Evolutionary conservation across 2,113 vertebrate species (phyloP).

Genomic region (Nothocercus julius): DNA sequence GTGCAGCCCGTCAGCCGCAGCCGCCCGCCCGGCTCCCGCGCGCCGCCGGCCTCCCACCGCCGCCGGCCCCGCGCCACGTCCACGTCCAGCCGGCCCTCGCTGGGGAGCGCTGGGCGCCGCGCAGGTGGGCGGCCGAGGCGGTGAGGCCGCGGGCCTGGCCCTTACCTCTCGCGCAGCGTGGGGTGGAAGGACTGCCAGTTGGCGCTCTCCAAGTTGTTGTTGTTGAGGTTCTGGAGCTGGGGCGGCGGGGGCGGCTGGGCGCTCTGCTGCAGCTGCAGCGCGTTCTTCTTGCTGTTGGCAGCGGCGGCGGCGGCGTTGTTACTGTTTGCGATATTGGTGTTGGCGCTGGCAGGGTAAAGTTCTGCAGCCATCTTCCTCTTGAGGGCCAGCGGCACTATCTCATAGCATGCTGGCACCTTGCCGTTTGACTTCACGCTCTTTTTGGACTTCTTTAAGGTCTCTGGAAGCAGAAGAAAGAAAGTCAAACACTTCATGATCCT

Average conservation of each 20-base stretch:
- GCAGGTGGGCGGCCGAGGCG: not conserved
- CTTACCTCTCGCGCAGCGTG: conserved; percentile 93
- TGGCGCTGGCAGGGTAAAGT: conserved; percentile 83
- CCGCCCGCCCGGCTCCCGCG: not conserved
- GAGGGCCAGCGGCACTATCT: conserved; percentile 82
- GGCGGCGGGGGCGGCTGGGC: conserved; percentile 76
- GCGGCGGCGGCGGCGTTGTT: conserved; percentile 75
- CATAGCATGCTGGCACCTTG: conserved; percentile 83
- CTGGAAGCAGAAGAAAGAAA: conserved; percentile 90
- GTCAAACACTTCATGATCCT: conserved; percentile 94
- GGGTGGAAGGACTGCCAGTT: conserved; percentile 91
- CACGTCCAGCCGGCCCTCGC: no score
- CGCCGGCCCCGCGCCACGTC: not conserved
- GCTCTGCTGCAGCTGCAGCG: conserved; percentile 77
- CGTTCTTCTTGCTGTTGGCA: conserved; percentile 82
- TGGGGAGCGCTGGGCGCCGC: no score
- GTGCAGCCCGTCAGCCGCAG: not conserved
- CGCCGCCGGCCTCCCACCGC: not conserved
- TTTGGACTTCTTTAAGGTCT: conserved; percentile 90
- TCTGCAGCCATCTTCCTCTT: conserved; percentile 95
- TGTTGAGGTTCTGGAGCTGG: conserved; percentile 88
- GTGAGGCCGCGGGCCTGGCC: conserved; percentile 20
- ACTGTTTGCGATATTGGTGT: conserved; percentile 81
- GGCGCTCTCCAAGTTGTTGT: conserved; percentile 89
- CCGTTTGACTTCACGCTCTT: conserved; percentile 79